A percentile compares a stretch with the other conserved stretches of the same genome.
phyloP scores from a whole-genome alignment of 2,113 vertebrate species.

The Rhadina sibilatrix region DNA sequence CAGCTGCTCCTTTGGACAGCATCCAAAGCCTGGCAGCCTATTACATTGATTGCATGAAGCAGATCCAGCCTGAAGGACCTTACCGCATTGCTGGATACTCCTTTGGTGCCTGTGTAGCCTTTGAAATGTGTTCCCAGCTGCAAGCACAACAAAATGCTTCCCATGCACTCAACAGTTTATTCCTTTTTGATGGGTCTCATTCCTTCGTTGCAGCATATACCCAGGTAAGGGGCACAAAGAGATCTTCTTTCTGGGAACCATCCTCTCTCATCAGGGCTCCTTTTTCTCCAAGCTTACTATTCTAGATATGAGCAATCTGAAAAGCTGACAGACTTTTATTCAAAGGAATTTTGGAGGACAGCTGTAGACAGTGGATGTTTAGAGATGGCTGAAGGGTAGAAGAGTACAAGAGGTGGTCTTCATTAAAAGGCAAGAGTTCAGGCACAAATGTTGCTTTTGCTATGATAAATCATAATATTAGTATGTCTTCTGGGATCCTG shows the following conservation, averaged over 20 bases:
- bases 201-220: slow-evolving; percentile 92
- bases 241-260: neutral
- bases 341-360: neutral
- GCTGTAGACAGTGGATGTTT: neutral
- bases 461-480: neutral
- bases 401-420: neutral
- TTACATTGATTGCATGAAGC: slow-evolving; percentile 85
- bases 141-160: slow-evolving; percentile 76
- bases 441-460: neutral
- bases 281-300: neutral
- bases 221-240: slow-evolving; percentile 75
- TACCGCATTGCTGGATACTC: slow-evolving; percentile 94
- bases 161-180: slow-evolving; percentile 82
- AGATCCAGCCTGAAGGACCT: slow-evolving; percentile 89
- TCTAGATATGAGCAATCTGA: neutral
- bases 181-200: slow-evolving; percentile 93
- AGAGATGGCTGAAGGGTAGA: neutral
- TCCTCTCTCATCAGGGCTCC: neutral
- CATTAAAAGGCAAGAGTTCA: neutral
- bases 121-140: slow-evolving; percentile 95
- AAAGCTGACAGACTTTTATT: neutral
- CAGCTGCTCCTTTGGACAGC: slow-evolving; percentile 92
- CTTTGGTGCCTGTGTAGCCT: slow-evolving; percentile 95
- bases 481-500: neutral
- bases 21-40: slow-evolving; percentile 88